Evolutionary conservation across 1,140 invertebrate species (phyloP), one percentile per base, ranked within the genome.

Genomic region (Neuroterus valhalla): DNA sequence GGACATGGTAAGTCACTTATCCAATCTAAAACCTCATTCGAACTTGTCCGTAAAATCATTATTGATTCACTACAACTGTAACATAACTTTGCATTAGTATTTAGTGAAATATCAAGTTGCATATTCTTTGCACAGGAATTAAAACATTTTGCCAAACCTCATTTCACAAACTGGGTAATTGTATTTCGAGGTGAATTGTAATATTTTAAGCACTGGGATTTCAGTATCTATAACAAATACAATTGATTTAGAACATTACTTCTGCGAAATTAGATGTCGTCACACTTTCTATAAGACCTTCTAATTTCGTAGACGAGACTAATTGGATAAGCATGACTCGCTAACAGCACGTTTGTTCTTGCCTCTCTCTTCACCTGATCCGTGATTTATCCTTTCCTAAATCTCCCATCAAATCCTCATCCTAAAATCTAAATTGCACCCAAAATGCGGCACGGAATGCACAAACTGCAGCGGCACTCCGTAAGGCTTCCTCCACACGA

Each of bases 291-390:
- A 42, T 42, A 31, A 15, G 69, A 74, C 74, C 72, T 71, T 79
- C 75, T 79, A 73, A 48, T 79, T 75, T 79, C 68, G 74, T 79
- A 67, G 67, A 42, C 45, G 21, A 69, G 44, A 23, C 55, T 72
- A 66, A 67, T 69, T 68, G 71, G 68, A 79, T 80, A 84, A 87
- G 87, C 87, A 88, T 87, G 86, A 85, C 12, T 86, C 70, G 86
- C 86, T 88, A 88, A 88, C 84, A 84, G 86, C 87, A 88, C 86
- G 85, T 87, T 87, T 87, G 81, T 87, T 87, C 86, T 87, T 88
- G 82, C 86, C 78, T 82, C 82, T 83, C 46, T 77, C 43, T 78
- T 78, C 62, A 11, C 68, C 52, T 68, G 11, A 48, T 66, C 66
- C 46, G 75, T 55, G 17, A 66, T 52, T 69, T 44, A 68, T 31